Conservation (phyloP, 2,797 vertebrate species). For the Sebastes glaucus region DNA sequence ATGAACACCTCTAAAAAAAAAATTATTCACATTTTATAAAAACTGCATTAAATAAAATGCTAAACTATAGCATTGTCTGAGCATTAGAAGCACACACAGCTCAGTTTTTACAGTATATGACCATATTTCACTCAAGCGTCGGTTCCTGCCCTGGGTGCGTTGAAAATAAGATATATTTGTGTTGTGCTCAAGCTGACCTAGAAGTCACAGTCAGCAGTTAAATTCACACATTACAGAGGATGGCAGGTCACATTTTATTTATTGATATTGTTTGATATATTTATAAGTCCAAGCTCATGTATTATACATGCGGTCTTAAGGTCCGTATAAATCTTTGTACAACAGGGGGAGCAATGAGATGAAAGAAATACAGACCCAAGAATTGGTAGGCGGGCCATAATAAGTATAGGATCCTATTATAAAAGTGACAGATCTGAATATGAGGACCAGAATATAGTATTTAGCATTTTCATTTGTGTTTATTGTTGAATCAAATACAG, state of each 20-base stretch:
- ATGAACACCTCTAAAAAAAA: background rate
- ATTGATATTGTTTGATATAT: constrained; percentile 74
- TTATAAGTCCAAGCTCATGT: constrained; percentile 60
- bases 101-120: background rate
- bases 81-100: background rate
- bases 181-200: constrained; percentile 30
- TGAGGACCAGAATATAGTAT: background rate
- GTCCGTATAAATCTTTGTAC: constrained; percentile 64
- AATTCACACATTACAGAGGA: constrained; percentile 58
- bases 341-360: constrained; percentile 31
- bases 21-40: background rate
- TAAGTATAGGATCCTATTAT: constrained; percentile 18
- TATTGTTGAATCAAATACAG: background rate
- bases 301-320: constrained; percentile 62
- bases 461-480: background rate
- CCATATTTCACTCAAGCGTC: constrained; percentile 22
- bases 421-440: constrained; percentile 26
- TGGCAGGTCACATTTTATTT: constrained; percentile 56
- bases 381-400: background rate
- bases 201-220: constrained; percentile 64
- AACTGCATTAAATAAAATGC: background rate
- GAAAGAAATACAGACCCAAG: constrained; percentile 22
- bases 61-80: background rate
- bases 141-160: constrained; percentile 18
- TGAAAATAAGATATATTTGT: constrained; percentile 42